These are phyloP conservation scores for Eurystomus gularis DNA, from an alignment of 2,113 vertebrate genomes.

Conservation along the genomic window DNA sequence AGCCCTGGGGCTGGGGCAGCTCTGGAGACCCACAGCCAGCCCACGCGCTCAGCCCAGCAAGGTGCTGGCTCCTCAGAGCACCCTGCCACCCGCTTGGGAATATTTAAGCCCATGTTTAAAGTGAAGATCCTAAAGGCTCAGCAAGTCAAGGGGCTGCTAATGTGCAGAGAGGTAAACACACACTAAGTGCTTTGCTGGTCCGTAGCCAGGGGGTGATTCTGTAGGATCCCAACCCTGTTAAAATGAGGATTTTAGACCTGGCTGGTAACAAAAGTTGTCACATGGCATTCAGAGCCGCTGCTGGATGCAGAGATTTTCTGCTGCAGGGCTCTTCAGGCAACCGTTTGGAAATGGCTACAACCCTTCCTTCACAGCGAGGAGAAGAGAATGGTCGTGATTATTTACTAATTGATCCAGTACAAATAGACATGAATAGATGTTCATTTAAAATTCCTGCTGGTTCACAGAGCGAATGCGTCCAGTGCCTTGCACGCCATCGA, in stretches of 20 bases:
- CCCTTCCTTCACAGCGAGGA: background rate
- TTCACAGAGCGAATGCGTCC: rapidly evolving
- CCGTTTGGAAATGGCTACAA: background rate
- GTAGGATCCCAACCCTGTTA: rapidly evolving
- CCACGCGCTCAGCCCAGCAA: rapidly evolving
- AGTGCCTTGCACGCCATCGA: rapidly evolving
- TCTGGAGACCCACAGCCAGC: rapidly evolving
- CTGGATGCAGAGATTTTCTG: background rate
- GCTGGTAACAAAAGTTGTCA: rapidly evolving
- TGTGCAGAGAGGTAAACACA: rapidly evolving
- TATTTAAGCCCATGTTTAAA: rapidly evolving
- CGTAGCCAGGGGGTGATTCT: background rate
- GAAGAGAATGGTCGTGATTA: background rate
- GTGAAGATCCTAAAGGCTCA: rapidly evolving
- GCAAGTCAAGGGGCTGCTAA: background rate
- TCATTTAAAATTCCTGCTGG: background rate
- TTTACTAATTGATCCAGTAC: background rate
- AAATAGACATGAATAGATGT: rapidly evolving
- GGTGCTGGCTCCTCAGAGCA: rapidly evolving
- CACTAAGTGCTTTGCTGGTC: background rate
- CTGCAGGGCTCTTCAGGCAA: background rate
- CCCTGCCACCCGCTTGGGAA: rapidly evolving
- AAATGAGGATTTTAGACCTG: background rate
- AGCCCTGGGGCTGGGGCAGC: background rate
- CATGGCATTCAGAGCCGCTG: background rate